Percentiles rank a stretch among this genome's conserved stretches.
phyloP scores from a whole-genome alignment of 2,113 vertebrate genomes.

The Sprattus sprattus region DNA sequence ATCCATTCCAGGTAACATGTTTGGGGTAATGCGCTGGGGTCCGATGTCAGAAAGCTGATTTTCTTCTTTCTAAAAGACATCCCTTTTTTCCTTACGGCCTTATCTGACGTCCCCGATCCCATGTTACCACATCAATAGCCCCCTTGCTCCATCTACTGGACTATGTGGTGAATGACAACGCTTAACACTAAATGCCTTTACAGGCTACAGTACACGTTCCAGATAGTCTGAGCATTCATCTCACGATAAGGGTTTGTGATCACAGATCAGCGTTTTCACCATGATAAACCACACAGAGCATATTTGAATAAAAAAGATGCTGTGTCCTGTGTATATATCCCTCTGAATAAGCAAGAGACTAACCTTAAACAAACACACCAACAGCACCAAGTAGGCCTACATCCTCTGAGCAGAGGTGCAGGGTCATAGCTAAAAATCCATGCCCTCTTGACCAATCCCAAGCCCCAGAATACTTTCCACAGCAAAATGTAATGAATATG shows the following conservation, averaged over 20 bases:
- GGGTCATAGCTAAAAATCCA: neutral
- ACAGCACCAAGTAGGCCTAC: neutral
- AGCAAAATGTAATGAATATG: too few species aligned
- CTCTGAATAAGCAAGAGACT: neutral
- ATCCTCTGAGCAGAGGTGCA: neutral
- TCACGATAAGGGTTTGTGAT: neutral
- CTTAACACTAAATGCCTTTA: neutral
- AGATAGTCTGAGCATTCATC: too few species aligned
- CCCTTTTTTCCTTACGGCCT: neutral
- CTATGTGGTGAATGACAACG: neutral
- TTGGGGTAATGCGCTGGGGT: too few species aligned
- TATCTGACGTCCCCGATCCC: neutral
- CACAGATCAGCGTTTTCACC: neutral
- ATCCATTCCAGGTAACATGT: too few species aligned
- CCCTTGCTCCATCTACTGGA: conserved; percentile 27
- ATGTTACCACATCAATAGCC: neutral
- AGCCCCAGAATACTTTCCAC: too few species aligned
- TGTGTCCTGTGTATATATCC: neutral
- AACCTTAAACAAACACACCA: neutral
- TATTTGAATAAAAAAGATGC: too few species aligned
- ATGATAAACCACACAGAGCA: neutral
- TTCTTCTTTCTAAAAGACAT: neutral
- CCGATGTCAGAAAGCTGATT: too few species aligned
- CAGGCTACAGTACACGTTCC: too few species aligned
- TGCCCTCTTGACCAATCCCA: too few species aligned